Base-by-base conservation (phyloP, 2,888 invertebrate species). In the Lissonota sp. region DNA sequence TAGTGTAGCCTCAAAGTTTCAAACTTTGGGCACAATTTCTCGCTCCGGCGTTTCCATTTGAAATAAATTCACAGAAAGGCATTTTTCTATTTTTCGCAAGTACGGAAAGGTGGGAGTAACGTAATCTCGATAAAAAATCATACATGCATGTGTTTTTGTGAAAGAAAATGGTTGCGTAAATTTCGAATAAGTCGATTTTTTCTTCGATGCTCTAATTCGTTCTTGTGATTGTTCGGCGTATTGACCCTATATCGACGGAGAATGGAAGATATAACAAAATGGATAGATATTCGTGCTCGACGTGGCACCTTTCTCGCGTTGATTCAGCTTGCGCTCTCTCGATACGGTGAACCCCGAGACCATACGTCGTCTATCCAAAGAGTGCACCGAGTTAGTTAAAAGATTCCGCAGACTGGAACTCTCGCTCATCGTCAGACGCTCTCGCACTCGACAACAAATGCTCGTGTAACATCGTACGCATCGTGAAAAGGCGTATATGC, bases 331-430 rank as follows among this genome's bases (percentile, higher is more conserved):
- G 64, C 66, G 57, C 64, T 76, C 14, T 57, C 51, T 37, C 51
- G 12, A 55, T 51, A 16, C 66, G 67, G 62, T 46, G 62, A 66
- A 60, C 4, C 26, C 71, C 80, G 60, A 60, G 44, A 44, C 4
- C 14, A 57, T 46, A 14, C 67, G 77, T 69, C 80, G 80, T 80
- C 80, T 75, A 67, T 73, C 63, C 71, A 16, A 67, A 14, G 69
- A 64, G 39, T 73, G 73, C 73, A 70, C 44, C 51, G 66, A 73
- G 80, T 70, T n/a, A 73, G 77, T 77, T 80, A 80, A 77, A 80
- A 60, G 77, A 80, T 77, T 80, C 69, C 77, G 37, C 64, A 80
- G 80, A 77, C 77, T 80, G 80, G 80, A 77, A 77, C 80, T 73
- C 53, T 71, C 51, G 55, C 57, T 80, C n/a, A n/a, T n/a, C n/a